Evolutionary conservation across 2,113 vertebrate genomes (phyloP).

Genomic region (Austrofundulus limnaeus): DNA sequence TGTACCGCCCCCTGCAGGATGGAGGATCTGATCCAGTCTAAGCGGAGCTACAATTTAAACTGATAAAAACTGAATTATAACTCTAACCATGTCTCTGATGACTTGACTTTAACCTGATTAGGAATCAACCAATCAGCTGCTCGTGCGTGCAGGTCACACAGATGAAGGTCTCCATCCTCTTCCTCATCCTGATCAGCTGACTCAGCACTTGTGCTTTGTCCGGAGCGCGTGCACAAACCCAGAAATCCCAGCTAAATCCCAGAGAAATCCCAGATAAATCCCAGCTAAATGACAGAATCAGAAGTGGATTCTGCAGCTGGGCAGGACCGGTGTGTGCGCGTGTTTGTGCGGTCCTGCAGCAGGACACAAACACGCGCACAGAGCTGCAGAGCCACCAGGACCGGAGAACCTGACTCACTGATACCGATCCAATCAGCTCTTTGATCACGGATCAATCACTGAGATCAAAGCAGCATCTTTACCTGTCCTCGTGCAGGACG

Average conservation of each 20-base stretch:
- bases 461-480: conserved; percentile 11
- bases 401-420: neutral
- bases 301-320: neutral
- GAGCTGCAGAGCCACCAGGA: conserved; percentile 50
- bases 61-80: too few species aligned
- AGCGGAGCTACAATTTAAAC: too few species aligned
- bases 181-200: conserved; percentile 7
- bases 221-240: neutral
- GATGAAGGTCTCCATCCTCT: neutral
- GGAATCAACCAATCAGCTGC: neutral
- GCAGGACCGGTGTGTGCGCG: conserved; percentile 1
- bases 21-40: too few species aligned
- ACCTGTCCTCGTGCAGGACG: conserved; percentile 61
- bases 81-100: too few species aligned
- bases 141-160: neutral
- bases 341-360: conserved; percentile 43
- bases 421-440: neutral
- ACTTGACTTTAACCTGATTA: too few species aligned
- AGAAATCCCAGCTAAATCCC: neutral
- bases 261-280: neutral
- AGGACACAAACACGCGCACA: conserved; percentile 21
- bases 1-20: too few species aligned
- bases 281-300: too few species aligned
- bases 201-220: neutral
- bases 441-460: neutral